Conservation (phyloP, 2,888 invertebrate species). For the Luffia ferchaultella region DNA sequence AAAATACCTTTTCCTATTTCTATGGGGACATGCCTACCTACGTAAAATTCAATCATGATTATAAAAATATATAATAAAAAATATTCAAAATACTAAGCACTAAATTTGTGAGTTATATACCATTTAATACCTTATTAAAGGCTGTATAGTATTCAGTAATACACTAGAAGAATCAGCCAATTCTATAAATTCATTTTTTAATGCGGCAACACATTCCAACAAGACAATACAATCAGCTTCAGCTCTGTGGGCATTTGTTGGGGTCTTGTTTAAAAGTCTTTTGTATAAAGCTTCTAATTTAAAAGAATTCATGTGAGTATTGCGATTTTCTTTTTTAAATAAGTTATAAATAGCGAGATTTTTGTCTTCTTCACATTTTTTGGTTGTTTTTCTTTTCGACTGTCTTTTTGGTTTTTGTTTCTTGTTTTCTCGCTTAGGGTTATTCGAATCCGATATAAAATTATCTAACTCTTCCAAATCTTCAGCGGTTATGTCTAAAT, state of each 20-base stretch:
- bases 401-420: slow-evolving; percentile 4
- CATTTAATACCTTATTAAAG: slow-evolving; percentile 21
- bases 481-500: slow-evolving; percentile 30
- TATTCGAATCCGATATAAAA: slow-evolving; percentile 26
- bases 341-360: slow-evolving; percentile 1
- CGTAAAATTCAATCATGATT: too few species aligned
- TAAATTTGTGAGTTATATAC: too few species aligned
- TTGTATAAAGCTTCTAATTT: slow-evolving; percentile 62
- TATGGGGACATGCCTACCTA: too few species aligned
- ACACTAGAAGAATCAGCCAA: slow-evolving; percentile 49
- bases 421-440: slow-evolving; percentile 16
- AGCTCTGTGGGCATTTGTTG: slow-evolving; percentile 67
- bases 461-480: slow-evolving; percentile 38
- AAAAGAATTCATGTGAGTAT: slow-evolving; percentile 30
- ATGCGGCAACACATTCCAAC: slow-evolving; percentile 65
- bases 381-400: slow-evolving; percentile 7
- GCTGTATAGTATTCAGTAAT: slow-evolving; percentile 26
- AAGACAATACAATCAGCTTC: slow-evolving; percentile 74
- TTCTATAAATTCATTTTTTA: slow-evolving; percentile 63
- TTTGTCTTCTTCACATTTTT: slow-evolving; percentile 10
- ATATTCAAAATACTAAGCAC: too few species aligned
- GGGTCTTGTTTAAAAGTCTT: slow-evolving; percentile 51
- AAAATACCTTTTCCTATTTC: too few species aligned
- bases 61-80: too few species aligned
- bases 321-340: slow-evolving; percentile 10